Conservation (phyloP, 2,113 vertebrate genomes). For the Eulemur macaco region DNA sequence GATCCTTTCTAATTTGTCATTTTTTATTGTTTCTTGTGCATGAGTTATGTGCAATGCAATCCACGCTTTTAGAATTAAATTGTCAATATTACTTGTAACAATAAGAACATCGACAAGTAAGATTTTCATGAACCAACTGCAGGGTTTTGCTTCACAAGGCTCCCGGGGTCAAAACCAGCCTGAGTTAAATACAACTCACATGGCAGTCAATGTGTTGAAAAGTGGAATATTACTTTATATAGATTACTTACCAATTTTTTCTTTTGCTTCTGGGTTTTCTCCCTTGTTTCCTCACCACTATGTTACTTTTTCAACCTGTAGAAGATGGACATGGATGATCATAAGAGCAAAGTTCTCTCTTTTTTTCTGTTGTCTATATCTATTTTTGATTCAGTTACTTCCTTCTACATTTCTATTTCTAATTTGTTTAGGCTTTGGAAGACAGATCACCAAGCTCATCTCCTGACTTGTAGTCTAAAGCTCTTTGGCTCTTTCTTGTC, state of each 20-base stretch:
- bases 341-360: not conserved
- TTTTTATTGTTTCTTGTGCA: no score
- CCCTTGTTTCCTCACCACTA: slow-evolving; percentile 3
- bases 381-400: not conserved
- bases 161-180: no score
- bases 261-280: slow-evolving; percentile 11
- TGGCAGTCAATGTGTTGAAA: not conserved
- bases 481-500: not conserved
- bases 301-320: slow-evolving; percentile 31
- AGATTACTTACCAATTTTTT: slow-evolving; percentile 32
- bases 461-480: not conserved
- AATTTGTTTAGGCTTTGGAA: slow-evolving; percentile 28
- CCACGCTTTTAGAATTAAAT: no score
- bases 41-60: no score
- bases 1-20: no score
- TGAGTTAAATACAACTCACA: no score
- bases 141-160: no score
- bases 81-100: no score
- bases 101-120: no score
- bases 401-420: not conserved
- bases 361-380: not conserved
- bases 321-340: not conserved
- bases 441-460: not conserved
- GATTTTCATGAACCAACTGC: no score
- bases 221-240: not conserved